phyloP scores from a whole-genome alignment of 2,797 vertebrate genomes.

The Poecilia picta region DNA sequence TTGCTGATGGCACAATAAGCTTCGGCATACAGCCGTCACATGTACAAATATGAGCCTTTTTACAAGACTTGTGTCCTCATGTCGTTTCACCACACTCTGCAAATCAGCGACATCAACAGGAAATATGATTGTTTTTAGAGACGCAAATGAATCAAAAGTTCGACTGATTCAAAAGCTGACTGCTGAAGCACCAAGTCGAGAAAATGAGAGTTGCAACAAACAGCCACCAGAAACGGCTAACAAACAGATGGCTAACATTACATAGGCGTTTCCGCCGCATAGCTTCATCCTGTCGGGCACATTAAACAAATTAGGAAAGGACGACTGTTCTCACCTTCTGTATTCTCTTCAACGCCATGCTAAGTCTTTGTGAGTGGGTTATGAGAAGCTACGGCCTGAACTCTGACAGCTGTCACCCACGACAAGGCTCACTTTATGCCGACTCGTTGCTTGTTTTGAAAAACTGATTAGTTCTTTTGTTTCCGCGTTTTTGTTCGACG shows the following conservation, averaged over 20 bases:
- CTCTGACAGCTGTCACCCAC: constrained; percentile 51
- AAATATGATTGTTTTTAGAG: background rate
- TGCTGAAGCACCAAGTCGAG: background rate
- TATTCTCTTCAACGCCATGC: constrained; percentile 83
- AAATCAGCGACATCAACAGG: constrained; percentile 1
- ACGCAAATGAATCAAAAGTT: constrained; percentile 16
- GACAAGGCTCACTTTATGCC: constrained; percentile 49
- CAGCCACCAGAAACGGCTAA: constrained; percentile 42
- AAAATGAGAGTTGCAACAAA: background rate
- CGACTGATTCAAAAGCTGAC: background rate
- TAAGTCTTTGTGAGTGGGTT: background rate
- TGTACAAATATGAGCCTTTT: background rate
- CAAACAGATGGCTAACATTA: constrained; percentile 30
- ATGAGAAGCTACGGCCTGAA: constrained; percentile 14
- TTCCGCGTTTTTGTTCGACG: constrained; percentile 74
- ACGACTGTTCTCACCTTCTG: constrained; percentile 68
- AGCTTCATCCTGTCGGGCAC: constrained; percentile 25
- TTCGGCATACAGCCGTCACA: background rate
- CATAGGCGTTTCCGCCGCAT: constrained; percentile 47
- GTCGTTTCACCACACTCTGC: background rate
- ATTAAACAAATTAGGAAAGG: constrained; percentile 19
- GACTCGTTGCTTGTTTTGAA: constrained; percentile 66
- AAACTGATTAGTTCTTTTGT: constrained; percentile 72
- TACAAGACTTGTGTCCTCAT: background rate
- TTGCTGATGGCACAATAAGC: constrained; percentile 33